A percentile compares a stretch with the other conserved stretches of the same genome.
phyloP scores from a whole-genome alignment of 2,113 vertebrate genomes.

The Speoplatyrhinus poulsoni region DNA sequence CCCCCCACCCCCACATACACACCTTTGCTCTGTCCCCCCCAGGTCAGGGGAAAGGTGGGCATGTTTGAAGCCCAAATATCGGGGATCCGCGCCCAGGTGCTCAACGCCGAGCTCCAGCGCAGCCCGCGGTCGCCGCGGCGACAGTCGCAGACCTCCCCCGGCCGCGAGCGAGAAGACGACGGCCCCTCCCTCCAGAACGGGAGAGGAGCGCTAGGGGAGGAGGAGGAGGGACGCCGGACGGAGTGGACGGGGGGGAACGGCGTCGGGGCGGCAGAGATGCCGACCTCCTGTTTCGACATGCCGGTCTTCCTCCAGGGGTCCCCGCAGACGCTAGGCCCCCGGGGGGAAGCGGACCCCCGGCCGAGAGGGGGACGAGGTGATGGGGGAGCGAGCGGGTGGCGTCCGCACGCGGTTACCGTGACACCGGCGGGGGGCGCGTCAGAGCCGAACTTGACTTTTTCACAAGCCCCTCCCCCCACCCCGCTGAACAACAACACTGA shows the following conservation, averaged over 20 bases:
- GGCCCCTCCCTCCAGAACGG: slow-evolving; percentile 41
- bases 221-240: slow-evolving; percentile 28
- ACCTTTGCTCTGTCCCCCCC: slow-evolving; percentile 22
- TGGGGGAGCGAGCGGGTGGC: not conserved
- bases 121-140: slow-evolving; percentile 80
- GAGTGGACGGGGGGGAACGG: slow-evolving; percentile 21
- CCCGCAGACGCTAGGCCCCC: slow-evolving; percentile 16
- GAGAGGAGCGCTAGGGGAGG: slow-evolving; percentile 41
- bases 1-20: not conserved
- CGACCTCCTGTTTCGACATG: slow-evolving; percentile 24
- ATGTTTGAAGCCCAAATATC: slow-evolving; percentile 94
- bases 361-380: not conserved
- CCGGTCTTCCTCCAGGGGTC: slow-evolving; percentile 9
- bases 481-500: slow-evolving; percentile 21
- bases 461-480: slow-evolving; percentile 12
- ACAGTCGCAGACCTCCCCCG: slow-evolving; percentile 42
- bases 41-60: slow-evolving; percentile 85
- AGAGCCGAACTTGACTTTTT: slow-evolving; percentile 14
- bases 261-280: slow-evolving; percentile 8
- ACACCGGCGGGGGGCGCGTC: slow-evolving; percentile 16
- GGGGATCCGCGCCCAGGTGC: slow-evolving; percentile 78
- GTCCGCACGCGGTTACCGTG: slow-evolving; percentile 26
- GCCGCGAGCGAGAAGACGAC: slow-evolving; percentile 19
- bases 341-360: slow-evolving; percentile 4
- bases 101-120: slow-evolving; percentile 73